Evolutionary conservation across 2,797 vertebrate species (phyloP).

Genomic region (Tenualosa thibaudeaui): DNA sequence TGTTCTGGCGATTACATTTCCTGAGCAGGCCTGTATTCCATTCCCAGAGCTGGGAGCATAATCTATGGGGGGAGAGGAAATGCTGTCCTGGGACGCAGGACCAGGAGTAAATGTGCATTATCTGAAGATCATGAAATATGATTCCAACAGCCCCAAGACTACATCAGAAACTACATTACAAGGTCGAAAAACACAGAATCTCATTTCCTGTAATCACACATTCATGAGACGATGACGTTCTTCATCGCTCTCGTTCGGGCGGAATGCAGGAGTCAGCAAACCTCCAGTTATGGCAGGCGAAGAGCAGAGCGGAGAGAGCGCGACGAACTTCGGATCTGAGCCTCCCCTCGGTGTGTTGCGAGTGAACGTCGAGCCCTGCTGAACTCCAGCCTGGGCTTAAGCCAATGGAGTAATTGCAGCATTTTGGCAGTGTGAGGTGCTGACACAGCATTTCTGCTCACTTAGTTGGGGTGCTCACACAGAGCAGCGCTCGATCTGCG

Average conservation of each 20-base stretch:
- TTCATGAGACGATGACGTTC: neutral
- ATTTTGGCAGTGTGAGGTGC: neutral
- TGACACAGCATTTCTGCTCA: neutral
- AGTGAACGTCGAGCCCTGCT: neutral
- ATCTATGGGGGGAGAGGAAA: neutral
- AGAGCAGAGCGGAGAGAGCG: neutral
- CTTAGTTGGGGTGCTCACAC: neutral
- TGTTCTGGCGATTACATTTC: neutral
- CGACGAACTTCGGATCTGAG: neutral
- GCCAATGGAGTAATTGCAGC: constrained; percentile 13
- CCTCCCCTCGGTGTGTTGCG: neutral
- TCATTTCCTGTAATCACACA: constrained; percentile 20
- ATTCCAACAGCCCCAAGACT: neutral
- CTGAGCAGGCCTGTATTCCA: neutral
- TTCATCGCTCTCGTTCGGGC: neutral
- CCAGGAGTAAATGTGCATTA: neutral
- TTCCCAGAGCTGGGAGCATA: neutral
- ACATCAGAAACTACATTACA: constrained; percentile 1
- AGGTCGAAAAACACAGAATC: constrained; percentile 9
- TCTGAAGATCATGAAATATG: constrained; percentile 15
- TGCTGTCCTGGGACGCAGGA: neutral
- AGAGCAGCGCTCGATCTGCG: neutral
- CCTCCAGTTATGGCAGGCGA: neutral
- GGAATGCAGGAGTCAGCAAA: constrained; percentile 18
- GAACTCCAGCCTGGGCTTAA: constrained; percentile 1